Percentiles rank a stretch among this genome's conserved stretches.
Evolutionary conservation across 2,888 invertebrate genomes (phyloP).

Genomic region (Ferrisia virgata): DNA sequence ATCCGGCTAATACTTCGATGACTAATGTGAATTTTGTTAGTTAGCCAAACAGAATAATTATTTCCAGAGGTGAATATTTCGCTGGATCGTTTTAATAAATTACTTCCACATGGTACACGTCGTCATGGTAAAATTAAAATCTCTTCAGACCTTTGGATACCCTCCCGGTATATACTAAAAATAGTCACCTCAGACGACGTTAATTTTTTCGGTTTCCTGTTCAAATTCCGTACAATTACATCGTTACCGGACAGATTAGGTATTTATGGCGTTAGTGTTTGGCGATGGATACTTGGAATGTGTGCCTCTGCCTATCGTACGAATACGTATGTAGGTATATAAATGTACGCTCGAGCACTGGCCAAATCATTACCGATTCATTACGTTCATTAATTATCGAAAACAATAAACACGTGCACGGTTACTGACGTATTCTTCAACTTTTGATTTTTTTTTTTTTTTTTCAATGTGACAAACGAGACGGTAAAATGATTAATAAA

Average conservation of each 20-base stretch:
- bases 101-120: background rate
- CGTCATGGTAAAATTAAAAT: background rate
- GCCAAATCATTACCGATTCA: background rate
- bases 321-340: no score
- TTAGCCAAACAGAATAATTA: background rate
- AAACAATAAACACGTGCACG: conserved; percentile 13
- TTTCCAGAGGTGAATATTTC: background rate
- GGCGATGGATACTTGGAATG: conserved; percentile 3
- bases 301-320: no score
- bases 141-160: background rate
- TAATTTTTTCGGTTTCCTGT: conserved; percentile 18
- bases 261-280: background rate
- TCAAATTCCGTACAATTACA: background rate
- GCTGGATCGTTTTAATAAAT: background rate
- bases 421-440: no score
- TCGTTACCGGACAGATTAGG: conserved; percentile 17
- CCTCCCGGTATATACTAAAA: background rate
- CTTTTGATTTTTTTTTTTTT: background rate
- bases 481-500: background rate
- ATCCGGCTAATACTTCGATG: background rate
- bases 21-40: background rate
- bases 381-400: conserved; percentile 8
- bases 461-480: background rate
- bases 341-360: background rate
- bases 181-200: conserved; percentile 2